These are phyloP conservation scores for Melanostoma mellinum DNA, from an alignment of 2,888 invertebrate genomes.

Conservation along the genomic window DNA sequence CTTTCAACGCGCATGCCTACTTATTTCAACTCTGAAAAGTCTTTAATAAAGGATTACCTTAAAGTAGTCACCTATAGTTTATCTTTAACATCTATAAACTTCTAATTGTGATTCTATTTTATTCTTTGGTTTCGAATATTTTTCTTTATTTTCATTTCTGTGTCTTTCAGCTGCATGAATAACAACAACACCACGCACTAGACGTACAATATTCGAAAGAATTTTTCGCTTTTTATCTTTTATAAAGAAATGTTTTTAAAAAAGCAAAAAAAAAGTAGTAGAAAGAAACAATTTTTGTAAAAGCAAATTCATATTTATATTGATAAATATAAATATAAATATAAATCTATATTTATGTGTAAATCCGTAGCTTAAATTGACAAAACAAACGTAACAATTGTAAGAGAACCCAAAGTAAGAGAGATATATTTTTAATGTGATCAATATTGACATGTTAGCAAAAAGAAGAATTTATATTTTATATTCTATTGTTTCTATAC, in stretches of 20 bases:
- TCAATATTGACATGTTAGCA: conserved; percentile 40
- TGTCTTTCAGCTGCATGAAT: conserved; percentile 81
- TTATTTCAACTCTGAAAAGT: no score
- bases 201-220: conserved; percentile 80
- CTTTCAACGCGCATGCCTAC: no score
- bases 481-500: conserved; percentile 43
- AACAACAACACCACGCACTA: conserved; percentile 80
- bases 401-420: conserved; percentile 5
- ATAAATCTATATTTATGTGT: background rate
- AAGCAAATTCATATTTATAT: conserved; percentile 52
- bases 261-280: conserved; percentile 30
- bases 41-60: no score
- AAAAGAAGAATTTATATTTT: conserved; percentile 35
- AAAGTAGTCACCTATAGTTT: no score
- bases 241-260: conserved; percentile 80
- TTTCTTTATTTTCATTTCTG: conserved; percentile 68
- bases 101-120: conserved; percentile 74
- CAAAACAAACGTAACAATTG: background rate
- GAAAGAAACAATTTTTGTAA: conserved; percentile 42
- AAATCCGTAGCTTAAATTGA: no score
- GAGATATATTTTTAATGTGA: conserved; percentile 58
- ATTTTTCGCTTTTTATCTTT: conserved; percentile 79
- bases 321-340: conserved; percentile 24
- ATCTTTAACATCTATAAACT: conserved; percentile 24
- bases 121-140: conserved; percentile 44